Percentiles rank a stretch among this genome's conserved stretches.
phyloP scores from a whole-genome alignment of 2,888 invertebrate species.

The Plusia festucae region DNA sequence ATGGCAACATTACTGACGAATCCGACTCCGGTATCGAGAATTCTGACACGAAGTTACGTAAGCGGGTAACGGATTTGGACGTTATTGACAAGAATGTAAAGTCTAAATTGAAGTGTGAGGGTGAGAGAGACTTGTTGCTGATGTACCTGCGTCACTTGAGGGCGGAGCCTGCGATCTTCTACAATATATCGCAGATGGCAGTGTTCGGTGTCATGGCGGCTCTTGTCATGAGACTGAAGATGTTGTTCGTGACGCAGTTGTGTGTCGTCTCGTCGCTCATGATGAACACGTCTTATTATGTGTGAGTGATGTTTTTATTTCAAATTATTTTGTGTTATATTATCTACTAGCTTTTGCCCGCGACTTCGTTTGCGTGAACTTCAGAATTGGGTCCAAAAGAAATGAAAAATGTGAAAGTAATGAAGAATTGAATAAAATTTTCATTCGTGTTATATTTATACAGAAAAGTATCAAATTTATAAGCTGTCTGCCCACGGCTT shows the following conservation, averaged over 20 bases:
- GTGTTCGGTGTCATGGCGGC: conserved; percentile 93
- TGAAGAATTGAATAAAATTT: no score
- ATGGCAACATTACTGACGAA: conserved; percentile 75
- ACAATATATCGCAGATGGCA: conserved; percentile 92
- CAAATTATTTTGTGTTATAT: no score
- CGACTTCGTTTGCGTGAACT: no score
- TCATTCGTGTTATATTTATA: no score
- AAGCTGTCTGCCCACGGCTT: no score
- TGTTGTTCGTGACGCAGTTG: conserved; percentile 94
- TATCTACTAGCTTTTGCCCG: no score
- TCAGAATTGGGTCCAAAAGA: no score
- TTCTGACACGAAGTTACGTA: conserved; percentile 76
- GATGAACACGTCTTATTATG: conserved; percentile 89
- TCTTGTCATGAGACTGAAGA: conserved; percentile 93
- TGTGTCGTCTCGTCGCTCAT: conserved; percentile 92
- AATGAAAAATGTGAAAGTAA: no score
- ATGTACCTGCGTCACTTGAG: conserved; percentile 72
- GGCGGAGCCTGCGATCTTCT: conserved; percentile 90
- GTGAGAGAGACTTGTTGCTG: conserved; percentile 32
- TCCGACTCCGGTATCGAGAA: conserved; percentile 89
- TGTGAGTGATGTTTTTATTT: conserved; percentile 68
- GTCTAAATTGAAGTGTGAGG: conserved; percentile 63
- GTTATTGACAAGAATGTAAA: conserved; percentile 61
- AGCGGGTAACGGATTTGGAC: conserved; percentile 66
- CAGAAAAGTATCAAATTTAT: no score